Evolutionary conservation across 37 sponge, comb jelly and placozoan genomes (phyloP), one percentile per base, ranked within the genome.

Genomic region (Cladorhizidae sp.): DNA sequence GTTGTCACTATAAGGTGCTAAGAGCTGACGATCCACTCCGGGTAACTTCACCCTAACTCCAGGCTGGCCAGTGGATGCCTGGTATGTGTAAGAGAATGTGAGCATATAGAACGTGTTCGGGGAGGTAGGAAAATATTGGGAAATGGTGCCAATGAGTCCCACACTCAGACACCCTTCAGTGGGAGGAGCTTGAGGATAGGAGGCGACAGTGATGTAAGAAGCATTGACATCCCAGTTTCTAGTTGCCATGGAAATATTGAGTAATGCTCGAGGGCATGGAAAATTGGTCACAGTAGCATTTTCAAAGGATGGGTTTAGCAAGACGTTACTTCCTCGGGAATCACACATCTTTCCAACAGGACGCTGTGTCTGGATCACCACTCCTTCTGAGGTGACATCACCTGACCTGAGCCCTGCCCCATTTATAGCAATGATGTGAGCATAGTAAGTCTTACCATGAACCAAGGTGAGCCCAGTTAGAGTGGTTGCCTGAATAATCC

Each of bases 301-400:
- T 41, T 93, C 89, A 89, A 86, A 88, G 35, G 89, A 88, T 23
- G 93, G 87, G 43, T 88, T 88, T 18, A 5, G 21, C 3, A 89
- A 11, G 25, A 76, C 2, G 18, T 75, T 50, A 37, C 56, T 36
- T 15, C 23, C 28, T 33, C 40, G 15, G 20, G 21, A 21, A 28
- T 33, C 15, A 38, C 69, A 68, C 5, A 21, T 39, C 15, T 26
- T 18, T 68, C 40, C 69, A 28, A 17, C 69, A 54, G 54, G 77
- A 49, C 29, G 90, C 79, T 0, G 43, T 9, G 14, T 50, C 28
- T 93, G 90, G 35, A 81, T 78, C 18, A 76, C 69, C 2, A 78
- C 21, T 29, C 84, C 86, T 67, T 28, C 58, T 2, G 90, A 74
- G 12, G 70, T 57, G 29, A 42, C 74, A 18, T 73, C 52, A 15